A percentile compares a stretch with the other conserved stretches of the same genome.
phyloP scores from a whole-genome alignment of 1,140 invertebrate genomes.

The Arctopsyche grandis region DNA sequence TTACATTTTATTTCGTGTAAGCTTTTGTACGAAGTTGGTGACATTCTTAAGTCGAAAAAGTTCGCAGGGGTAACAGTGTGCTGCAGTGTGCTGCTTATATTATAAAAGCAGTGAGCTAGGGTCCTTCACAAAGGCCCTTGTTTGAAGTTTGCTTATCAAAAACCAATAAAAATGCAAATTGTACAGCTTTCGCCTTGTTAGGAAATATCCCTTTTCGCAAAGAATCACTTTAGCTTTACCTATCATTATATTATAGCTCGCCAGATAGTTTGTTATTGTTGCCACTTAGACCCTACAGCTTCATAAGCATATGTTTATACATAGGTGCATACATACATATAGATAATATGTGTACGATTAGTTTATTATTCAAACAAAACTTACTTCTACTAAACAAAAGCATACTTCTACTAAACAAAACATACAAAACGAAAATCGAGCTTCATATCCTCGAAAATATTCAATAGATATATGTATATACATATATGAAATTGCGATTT shows the following conservation, averaged over 20 bases:
- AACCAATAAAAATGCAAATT: slow-evolving; percentile 41
- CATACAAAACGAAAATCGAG: too few species aligned
- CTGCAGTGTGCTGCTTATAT: not conserved
- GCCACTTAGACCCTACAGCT: not conserved
- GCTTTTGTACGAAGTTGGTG: not conserved
- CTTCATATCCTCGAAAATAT: too few species aligned
- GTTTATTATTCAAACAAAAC: too few species aligned
- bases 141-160: slow-evolving; percentile 39
- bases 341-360: not conserved
- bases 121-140: slow-evolving; percentile 22
- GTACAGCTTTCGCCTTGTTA: slow-evolving; percentile 36
- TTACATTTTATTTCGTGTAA: not conserved
- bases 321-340: not conserved
- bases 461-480: too few species aligned
- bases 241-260: not conserved
- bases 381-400: too few species aligned
- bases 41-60: slow-evolving; percentile 3
- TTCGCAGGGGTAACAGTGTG: not conserved
- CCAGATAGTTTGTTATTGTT: slow-evolving; percentile 30
- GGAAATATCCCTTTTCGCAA: slow-evolving; percentile 14
- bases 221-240: slow-evolving; percentile 23
- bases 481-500: too few species aligned
- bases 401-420: too few species aligned
- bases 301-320: not conserved
- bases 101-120: slow-evolving; percentile 9